Conservation (phyloP, 1,140 invertebrate genomes). For the Uloborus diversus region DNA sequence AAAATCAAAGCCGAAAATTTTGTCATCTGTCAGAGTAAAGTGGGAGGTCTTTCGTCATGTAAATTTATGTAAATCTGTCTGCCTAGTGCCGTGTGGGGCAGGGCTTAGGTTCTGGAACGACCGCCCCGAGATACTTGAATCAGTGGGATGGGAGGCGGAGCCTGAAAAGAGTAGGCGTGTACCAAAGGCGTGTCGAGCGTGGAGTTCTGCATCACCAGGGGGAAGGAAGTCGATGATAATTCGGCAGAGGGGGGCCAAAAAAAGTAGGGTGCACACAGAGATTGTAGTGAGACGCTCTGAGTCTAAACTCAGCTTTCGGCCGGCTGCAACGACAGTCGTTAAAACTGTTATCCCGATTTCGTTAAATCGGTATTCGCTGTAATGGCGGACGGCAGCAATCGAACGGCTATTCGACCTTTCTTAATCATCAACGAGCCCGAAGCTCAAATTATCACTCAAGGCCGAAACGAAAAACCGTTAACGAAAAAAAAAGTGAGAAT, state of each 20-base stretch:
- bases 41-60: conserved; percentile 38
- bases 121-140: conserved; percentile 8
- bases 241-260: conserved; percentile 34
- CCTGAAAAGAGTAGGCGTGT: neutral
- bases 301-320: conserved; percentile 34
- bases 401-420: neutral
- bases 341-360: conserved; percentile 26
- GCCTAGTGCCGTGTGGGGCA: conserved; percentile 1
- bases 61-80: conserved; percentile 55
- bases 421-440: too few relatives aligned
- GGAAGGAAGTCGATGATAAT: conserved; percentile 45
- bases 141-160: neutral
- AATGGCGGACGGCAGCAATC: neutral
- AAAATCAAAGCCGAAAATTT: too few relatives aligned
- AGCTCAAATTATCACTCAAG: too few relatives aligned
- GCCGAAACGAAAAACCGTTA: too few relatives aligned
- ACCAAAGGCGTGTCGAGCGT: neutral
- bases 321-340: conserved; percentile 27
- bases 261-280: conserved; percentile 38
- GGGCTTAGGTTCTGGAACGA: neutral
- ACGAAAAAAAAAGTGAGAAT: too few relatives aligned
- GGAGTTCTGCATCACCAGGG: neutral
- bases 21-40: conserved; percentile 39
- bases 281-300: conserved; percentile 43
- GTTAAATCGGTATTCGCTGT: neutral